A percentile compares a stretch with the other conserved stretches of the same genome.
phyloP scores from a whole-genome alignment of 1,140 invertebrate species.

The Drosophila parvula region DNA sequence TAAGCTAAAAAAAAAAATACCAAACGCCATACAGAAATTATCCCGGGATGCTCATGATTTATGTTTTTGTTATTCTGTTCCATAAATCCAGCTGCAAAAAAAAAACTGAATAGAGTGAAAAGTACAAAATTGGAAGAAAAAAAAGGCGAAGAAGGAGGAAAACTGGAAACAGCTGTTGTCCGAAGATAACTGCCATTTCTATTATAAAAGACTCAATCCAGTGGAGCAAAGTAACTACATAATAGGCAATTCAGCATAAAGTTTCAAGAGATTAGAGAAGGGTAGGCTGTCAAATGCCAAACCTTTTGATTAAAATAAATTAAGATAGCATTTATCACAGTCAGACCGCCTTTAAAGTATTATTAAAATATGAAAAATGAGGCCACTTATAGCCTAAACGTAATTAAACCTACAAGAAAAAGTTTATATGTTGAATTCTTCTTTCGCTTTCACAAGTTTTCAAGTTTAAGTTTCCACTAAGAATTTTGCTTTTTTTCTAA shows the following conservation, averaged over 20 bases:
- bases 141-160: not conserved
- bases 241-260: constrained; percentile 22
- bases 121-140: constrained; percentile 22
- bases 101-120: constrained; percentile 21
- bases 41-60: constrained; percentile 64
- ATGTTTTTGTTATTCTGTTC: constrained; percentile 79
- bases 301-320: not conserved
- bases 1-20: constrained; percentile 55
- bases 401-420: too few relatives aligned
- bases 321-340: not conserved
- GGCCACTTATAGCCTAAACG: too few relatives aligned
- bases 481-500: too few relatives aligned
- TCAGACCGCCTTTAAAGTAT: too few relatives aligned
- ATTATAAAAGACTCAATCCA: constrained; percentile 44
- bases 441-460: too few relatives aligned
- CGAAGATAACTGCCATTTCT: constrained; percentile 51
- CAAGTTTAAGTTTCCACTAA: too few relatives aligned
- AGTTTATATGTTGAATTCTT: too few relatives aligned
- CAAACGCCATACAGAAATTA: constrained; percentile 58
- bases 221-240: not conserved
- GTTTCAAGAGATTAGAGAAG: not conserved
- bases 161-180: constrained; percentile 43
- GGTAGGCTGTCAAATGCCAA: too few relatives aligned
- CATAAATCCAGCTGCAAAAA: constrained; percentile 40
- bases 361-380: too few relatives aligned